Percentiles rank a stretch among this genome's conserved stretches.
Conservation (phyloP, 2,113 vertebrate species). For the Coturnix japonica region DNA sequence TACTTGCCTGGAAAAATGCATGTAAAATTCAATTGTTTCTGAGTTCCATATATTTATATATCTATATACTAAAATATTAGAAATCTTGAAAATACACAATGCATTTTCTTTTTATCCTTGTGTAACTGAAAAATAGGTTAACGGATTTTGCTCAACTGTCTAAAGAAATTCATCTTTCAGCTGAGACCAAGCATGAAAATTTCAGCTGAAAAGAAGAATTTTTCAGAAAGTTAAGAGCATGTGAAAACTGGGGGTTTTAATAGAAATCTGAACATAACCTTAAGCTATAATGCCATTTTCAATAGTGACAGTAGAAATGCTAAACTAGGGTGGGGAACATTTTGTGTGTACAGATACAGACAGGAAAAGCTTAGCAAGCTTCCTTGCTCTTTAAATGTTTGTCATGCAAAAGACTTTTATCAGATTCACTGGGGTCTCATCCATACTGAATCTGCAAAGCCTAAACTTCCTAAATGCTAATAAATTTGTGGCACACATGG, state of each 20-base stretch:
- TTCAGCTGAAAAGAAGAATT: slow-evolving; percentile 60
- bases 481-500: neutral
- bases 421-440: slow-evolving; percentile 15
- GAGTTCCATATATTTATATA: slow-evolving; percentile 6
- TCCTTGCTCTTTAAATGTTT: slow-evolving; percentile 42
- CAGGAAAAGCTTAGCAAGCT: slow-evolving; percentile 13
- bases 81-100: slow-evolving; percentile 8
- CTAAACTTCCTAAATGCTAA: slow-evolving; percentile 38
- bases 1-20: slow-evolving; percentile 2
- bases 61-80: slow-evolving; percentile 3
- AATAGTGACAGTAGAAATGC: slow-evolving; percentile 14
- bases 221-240: slow-evolving; percentile 62
- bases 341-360: neutral
- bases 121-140: slow-evolving; percentile 55
- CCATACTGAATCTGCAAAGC: slow-evolving; percentile 15
- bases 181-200: slow-evolving; percentile 66
- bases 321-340: slow-evolving; percentile 10
- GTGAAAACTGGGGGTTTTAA: slow-evolving; percentile 59
- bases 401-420: slow-evolving; percentile 29
- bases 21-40: slow-evolving; percentile 35
- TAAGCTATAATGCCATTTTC: slow-evolving; percentile 59
- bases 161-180: slow-evolving; percentile 64
- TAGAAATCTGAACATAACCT: slow-evolving; percentile 59
- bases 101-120: slow-evolving; percentile 10
- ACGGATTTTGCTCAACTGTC: slow-evolving; percentile 55